Percentiles rank a stretch among this genome's conserved stretches.
These are phyloP conservation scores for Metallyticus violacea DNA, from an alignment of 2,888 invertebrate genomes.

Conservation along the genomic window DNA sequence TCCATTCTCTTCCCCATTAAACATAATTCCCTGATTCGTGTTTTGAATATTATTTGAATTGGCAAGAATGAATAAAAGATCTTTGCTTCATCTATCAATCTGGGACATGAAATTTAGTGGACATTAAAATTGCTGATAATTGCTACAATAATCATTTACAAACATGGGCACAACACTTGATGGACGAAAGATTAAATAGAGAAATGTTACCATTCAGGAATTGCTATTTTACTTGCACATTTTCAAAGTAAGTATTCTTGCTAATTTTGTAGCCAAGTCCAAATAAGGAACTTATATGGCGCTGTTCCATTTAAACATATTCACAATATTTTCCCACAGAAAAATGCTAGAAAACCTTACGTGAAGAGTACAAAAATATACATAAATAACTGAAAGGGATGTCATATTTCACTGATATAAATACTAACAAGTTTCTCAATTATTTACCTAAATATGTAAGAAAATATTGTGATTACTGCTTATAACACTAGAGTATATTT, in stretches of 20 bases:
- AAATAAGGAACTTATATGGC: not conserved
- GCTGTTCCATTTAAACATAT: not conserved
- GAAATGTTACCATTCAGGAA: slow-evolving; percentile 11
- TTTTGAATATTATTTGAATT: not conserved
- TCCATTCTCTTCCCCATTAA: not conserved
- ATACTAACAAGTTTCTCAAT: not conserved
- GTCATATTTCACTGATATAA: not conserved
- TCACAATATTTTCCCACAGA: not conserved
- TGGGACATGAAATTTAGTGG: not conserved
- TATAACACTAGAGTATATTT: not conserved
- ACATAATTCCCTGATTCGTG: not conserved
- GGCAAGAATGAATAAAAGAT: slow-evolving; percentile 2
- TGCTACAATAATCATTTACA: slow-evolving; percentile 21
- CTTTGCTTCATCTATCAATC: not conserved
- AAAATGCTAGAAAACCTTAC: not conserved
- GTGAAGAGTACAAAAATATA: not conserved
- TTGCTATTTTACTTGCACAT: not conserved
- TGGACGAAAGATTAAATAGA: slow-evolving; percentile 29
- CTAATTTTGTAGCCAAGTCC: not conserved
- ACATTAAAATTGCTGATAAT: not conserved
- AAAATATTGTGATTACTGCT: not conserved
- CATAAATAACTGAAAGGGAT: not conserved
- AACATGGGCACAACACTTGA: slow-evolving; percentile 19
- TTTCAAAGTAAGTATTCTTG: not conserved
- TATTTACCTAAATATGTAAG: not conserved